A percentile compares a stretch with the other conserved stretches of the same genome.
Conservation (phyloP, 2,797 vertebrate genomes). For the Hydrocynus forskahlii region DNA sequence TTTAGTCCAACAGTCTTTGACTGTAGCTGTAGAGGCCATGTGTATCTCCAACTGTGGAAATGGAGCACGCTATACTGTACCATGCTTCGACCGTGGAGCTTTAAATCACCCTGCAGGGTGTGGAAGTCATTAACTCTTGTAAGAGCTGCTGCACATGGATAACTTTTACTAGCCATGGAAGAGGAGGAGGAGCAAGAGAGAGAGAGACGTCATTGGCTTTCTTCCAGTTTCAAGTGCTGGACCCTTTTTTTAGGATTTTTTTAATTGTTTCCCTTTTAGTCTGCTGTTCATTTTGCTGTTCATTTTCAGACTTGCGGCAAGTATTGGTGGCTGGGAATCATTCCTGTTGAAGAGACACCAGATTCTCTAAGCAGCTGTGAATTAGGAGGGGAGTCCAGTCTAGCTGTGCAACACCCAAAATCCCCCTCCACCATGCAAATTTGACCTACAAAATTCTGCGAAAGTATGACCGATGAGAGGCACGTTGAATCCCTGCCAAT, state of each 20-base stretch:
- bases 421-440: constrained; percentile 70
- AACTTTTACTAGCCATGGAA: constrained; percentile 48
- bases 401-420: constrained; percentile 59
- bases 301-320: constrained; percentile 28
- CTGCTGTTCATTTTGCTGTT: constrained; percentile 51
- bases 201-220: constrained; percentile 36
- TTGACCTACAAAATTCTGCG: constrained; percentile 81
- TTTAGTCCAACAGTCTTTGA: background rate
- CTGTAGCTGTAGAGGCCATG: background rate
- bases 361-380: too few relatives aligned
- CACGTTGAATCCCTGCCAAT: constrained; percentile 72
- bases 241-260: constrained; percentile 35
- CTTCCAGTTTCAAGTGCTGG: constrained; percentile 47
- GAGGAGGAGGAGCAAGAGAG: constrained; percentile 51
- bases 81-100: constrained; percentile 44
- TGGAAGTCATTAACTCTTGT: constrained; percentile 62
- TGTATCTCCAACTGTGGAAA: constrained; percentile 5
- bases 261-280: constrained; percentile 11
- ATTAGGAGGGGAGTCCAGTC: constrained; percentile 50
- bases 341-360: constrained; percentile 32
- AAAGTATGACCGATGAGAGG: constrained; percentile 76
- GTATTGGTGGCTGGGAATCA: constrained; percentile 40
- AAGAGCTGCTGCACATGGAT: constrained; percentile 38
- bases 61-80: background rate
- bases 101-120: constrained; percentile 61